Evolutionary conservation across 53 echinoderm and acorn worm species (phyloP), one percentile per base, ranked within the genome.

Genomic region (Apostichopus leukothele): DNA sequence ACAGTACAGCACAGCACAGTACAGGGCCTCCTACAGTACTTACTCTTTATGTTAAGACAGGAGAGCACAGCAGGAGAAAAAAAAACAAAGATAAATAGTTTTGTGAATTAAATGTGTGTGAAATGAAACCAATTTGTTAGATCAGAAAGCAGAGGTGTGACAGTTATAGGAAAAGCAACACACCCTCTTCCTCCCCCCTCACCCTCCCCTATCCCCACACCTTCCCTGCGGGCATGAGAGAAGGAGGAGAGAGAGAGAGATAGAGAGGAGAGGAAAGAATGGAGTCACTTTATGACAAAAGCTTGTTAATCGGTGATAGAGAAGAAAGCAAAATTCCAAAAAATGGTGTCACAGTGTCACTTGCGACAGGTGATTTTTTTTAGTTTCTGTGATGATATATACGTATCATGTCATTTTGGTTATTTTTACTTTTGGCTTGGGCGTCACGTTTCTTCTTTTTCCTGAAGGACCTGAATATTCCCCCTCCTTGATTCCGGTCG

Each of bases 381-480:
- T 71, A 13, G 63, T 7, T 63, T 63, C 16, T 63, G 63, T 63
- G 63, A 63, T 63, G 16, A 16, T 63, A 13, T 63, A 13, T 63
- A 13, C 63, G 16, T 63, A 13, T 63, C 12, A 11, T 63, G 11
- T 63, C 16, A 13, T 61, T 13, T 9, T 61, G 11, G 11, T 63
- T 7, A 4, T 71, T 59, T 52, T 81, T 81, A 81, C 81, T 81
- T 81, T 81, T 81, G 21, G 81, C 9, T 59, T 81, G 81, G 60
- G 13, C 81, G 21, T 81, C 81, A 20, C 59, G 54, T 60, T 52
- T 81, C 81, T 81, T 81, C 81, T 81, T 81, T 81, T 54, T 81
- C 81, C 81, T 54, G 55, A 81, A 51, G 55, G 81, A 81, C 81
- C 81, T 20, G 81, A 81, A 81, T 57, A 81, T 50, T 81, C 81